Evolutionary conservation across 2,113 vertebrate genomes (phyloP).

Genomic region (Anser brachyrhynchus): DNA sequence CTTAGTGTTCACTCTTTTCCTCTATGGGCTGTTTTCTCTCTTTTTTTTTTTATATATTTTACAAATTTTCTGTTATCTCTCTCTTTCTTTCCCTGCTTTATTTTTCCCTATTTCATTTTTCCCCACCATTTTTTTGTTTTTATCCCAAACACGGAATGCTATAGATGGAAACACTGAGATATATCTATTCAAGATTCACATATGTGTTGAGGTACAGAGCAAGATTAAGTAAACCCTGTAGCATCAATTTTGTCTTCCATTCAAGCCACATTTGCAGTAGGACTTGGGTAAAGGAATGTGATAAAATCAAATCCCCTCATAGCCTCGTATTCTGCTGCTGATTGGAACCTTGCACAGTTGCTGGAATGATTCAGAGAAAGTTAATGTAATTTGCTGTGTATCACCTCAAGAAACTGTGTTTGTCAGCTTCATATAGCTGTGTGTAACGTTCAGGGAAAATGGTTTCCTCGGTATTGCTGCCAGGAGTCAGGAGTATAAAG

Average conservation of each 20-base stretch:
- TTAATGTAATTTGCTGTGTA: conserved; percentile 55
- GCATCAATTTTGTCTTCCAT: conserved; percentile 45
- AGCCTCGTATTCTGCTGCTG: conserved; percentile 33
- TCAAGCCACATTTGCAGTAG: conserved; percentile 10
- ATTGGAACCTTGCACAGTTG: conserved; percentile 35
- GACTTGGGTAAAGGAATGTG: conserved; percentile 15
- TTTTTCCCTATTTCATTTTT: neutral
- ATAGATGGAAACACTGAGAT: conserved; percentile 3
- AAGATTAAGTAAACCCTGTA: conserved; percentile 8
- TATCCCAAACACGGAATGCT: neutral
- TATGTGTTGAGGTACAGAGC: neutral
- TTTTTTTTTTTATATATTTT: neutral
- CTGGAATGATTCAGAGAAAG: conserved; percentile 39
- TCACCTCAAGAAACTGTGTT: conserved; percentile 23
- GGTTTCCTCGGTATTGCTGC: neutral
- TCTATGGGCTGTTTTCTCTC: neutral
- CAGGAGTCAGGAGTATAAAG: neutral
- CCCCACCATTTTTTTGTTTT: neutral
- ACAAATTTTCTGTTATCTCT: neutral
- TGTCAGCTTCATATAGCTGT: neutral
- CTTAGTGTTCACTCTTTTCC: neutral
- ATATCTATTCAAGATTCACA: neutral
- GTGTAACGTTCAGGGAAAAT: conserved; percentile 28
- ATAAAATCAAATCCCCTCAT: conserved; percentile 51
- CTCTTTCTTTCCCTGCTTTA: neutral